phyloP scores from a whole-genome alignment of 1,140 invertebrate species.

The Metopolophium dirhodum region DNA sequence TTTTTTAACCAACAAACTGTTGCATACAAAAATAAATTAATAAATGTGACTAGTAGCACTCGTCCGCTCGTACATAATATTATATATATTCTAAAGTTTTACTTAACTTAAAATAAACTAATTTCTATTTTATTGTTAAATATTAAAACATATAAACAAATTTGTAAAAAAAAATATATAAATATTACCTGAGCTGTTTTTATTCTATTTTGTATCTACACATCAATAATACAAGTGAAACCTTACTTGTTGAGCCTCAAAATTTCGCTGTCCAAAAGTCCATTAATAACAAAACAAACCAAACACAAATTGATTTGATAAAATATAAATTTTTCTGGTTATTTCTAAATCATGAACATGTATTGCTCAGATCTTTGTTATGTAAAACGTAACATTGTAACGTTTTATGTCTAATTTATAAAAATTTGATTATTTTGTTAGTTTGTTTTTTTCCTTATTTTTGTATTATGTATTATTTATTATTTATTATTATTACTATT shows the following conservation, averaged over 20 bases:
- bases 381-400: neutral
- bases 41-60: conserved; percentile 55
- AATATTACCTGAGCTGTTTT: neutral
- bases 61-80: conserved; percentile 25
- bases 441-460: neutral
- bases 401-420: neutral
- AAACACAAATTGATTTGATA: neutral
- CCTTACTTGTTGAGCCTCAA: too few species aligned
- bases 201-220: neutral
- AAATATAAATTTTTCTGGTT: conserved; percentile 4
- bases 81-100: conserved; percentile 8
- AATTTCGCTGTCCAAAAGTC: neutral
- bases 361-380: conserved; percentile 27
- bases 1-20: conserved; percentile 42
- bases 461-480: conserved; percentile 42
- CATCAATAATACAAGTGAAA: neutral
- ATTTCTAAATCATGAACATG: neutral
- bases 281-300: neutral
- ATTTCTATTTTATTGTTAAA: conserved; percentile 29
- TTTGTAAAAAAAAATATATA: conserved; percentile 24
- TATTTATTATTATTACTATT: conserved; percentile 31
- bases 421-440: conserved; percentile 14
- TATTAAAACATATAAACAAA: conserved; percentile 26
- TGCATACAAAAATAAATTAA: conserved; percentile 50
- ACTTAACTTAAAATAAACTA: conserved; percentile 38